Conservation (phyloP, 2,797 vertebrate genomes). For the Amniataba percoides region DNA sequence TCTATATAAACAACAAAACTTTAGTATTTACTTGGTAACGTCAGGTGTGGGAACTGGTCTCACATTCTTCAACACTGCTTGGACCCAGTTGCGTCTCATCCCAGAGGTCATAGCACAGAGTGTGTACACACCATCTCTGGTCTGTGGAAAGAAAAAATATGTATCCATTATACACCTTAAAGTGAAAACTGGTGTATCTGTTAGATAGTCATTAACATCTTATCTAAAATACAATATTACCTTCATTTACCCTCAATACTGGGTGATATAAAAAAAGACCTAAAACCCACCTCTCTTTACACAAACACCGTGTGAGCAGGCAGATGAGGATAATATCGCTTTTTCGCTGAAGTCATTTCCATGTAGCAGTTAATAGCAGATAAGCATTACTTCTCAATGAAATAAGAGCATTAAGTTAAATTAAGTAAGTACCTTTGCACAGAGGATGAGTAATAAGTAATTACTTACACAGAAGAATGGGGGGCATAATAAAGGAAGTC, state of each 20-base stretch:
- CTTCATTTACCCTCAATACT: background rate
- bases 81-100: slow-evolving; percentile 94
- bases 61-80: slow-evolving; percentile 94
- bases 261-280: background rate
- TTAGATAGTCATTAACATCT: background rate
- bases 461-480: background rate
- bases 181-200: background rate
- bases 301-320: background rate
- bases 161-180: background rate
- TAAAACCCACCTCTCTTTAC: background rate
- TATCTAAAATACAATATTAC: background rate
- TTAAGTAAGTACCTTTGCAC: background rate
- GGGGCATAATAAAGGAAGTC: background rate
- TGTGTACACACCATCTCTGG: slow-evolving; percentile 90
- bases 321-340: background rate
- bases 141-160: slow-evolving; percentile 79
- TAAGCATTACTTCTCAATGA: background rate
- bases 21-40: slow-evolving; percentile 86
- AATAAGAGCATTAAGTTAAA: background rate
- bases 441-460: background rate
- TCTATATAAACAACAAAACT: background rate
- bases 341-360: background rate
- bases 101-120: slow-evolving; percentile 94
- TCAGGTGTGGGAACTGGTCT: slow-evolving; percentile 85
- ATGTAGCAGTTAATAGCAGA: background rate